Conservation (phyloP, 1,140 invertebrate species). For the Heliothis virescens region DNA sequence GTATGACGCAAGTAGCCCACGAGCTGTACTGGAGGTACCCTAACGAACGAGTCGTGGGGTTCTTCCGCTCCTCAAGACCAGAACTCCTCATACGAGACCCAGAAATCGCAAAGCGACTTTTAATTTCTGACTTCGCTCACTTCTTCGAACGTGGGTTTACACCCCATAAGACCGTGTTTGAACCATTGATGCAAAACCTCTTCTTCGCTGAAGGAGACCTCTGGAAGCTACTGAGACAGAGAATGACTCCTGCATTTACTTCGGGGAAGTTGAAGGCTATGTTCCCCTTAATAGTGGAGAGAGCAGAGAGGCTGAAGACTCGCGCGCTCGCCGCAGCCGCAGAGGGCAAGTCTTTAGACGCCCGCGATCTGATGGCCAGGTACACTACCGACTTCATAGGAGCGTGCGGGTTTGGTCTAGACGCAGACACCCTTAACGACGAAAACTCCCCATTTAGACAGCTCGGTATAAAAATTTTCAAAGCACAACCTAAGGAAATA, state of each 20-base stretch:
- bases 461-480: conserved; percentile 48
- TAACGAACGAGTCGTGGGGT: conserved; percentile 47
- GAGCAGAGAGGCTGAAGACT: conserved; percentile 71
- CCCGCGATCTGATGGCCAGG: conserved; percentile 63
- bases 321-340: conserved; percentile 49
- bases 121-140: conserved; percentile 44
- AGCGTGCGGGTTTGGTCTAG: conserved; percentile 63
- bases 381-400: conserved; percentile 61
- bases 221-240: conserved; percentile 82
- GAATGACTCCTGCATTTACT: conserved; percentile 87
- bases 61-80: conserved; percentile 27
- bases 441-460: conserved; percentile 46
- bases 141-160: conserved; percentile 45
- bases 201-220: conserved; percentile 51
- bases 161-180: conserved; percentile 18
- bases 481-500: background rate
- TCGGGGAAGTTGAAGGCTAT: conserved; percentile 87
- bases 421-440: conserved; percentile 54
- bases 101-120: conserved; percentile 31
- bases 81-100: conserved; percentile 49
- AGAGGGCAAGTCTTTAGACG: conserved; percentile 47
- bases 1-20: conserved; percentile 24
- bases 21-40: conserved; percentile 46
- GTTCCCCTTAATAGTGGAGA: conserved; percentile 82
- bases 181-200: conserved; percentile 45